Conservation (phyloP, 1,140 invertebrate species). For the Drosophila ogumai region DNA sequence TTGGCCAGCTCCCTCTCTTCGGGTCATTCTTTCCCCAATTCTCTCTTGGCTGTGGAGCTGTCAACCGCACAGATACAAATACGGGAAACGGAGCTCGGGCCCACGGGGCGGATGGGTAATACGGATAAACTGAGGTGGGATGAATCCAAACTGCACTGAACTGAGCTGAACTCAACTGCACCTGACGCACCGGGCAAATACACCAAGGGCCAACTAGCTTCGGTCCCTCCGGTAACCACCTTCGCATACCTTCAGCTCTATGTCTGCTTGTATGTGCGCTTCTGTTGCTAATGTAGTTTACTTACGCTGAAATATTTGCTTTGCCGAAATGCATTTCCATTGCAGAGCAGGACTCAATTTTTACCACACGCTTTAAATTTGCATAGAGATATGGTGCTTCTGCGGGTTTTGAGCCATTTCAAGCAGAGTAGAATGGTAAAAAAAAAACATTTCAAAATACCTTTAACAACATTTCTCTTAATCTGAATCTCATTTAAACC, state of each 20-base stretch:
- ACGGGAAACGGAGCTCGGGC: constrained; percentile 14
- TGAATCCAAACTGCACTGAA: constrained; percentile 24
- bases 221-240: constrained; percentile 1
- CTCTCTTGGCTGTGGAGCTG: constrained; percentile 45
- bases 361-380: constrained; percentile 45
- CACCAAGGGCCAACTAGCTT: constrained; percentile 56
- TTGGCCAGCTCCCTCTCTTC: neutral
- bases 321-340: constrained; percentile 62
- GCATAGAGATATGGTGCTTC: constrained; percentile 17
- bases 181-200: constrained; percentile 66
- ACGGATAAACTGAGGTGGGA: constrained; percentile 12
- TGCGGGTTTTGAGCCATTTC: constrained; percentile 3
- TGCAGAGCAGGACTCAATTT: constrained; percentile 44
- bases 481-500: neutral
- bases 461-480: neutral
- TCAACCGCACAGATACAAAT: constrained; percentile 69
- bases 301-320: constrained; percentile 76
- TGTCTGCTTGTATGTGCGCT: constrained; percentile 1
- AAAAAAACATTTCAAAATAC: neutral
- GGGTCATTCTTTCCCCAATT: neutral
- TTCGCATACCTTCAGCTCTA: neutral
- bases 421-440: neutral
- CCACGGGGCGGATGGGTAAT: constrained; percentile 8
- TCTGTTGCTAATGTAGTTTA: constrained; percentile 76
- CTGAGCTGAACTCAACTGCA: constrained; percentile 52